A percentile compares a stretch with the other conserved stretches of the same genome.
phyloP scores from a whole-genome alignment of 2,113 vertebrate species.

The Myanophis thanlyinensis region DNA sequence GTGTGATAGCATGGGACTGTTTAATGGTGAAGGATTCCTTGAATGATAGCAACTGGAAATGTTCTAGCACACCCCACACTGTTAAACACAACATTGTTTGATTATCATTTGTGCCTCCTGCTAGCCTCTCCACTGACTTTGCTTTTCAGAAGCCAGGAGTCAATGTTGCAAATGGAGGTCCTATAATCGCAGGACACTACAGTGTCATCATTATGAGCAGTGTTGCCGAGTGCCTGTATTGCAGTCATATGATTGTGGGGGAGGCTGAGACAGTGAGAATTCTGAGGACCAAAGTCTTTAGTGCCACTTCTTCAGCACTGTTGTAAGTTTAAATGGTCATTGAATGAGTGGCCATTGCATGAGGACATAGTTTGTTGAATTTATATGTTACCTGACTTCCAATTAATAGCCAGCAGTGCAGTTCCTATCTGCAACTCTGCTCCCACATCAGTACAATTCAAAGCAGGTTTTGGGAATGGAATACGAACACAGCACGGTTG shows the following conservation, averaged over 20 bases:
- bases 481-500: background rate
- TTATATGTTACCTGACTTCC: background rate
- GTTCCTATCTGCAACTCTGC: background rate
- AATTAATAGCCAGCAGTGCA: background rate
- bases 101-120: background rate
- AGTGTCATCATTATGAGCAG: background rate
- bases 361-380: background rate
- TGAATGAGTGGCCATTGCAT: background rate
- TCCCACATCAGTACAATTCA: background rate
- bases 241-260: background rate
- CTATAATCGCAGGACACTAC: too few relatives aligned
- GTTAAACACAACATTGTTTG: background rate
- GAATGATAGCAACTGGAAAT: background rate
- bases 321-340: background rate
- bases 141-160: background rate
- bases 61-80: background rate
- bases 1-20: background rate
- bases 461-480: background rate
- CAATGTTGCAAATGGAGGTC: background rate
- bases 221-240: background rate
- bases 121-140: background rate
- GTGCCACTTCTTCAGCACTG: background rate
- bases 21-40: background rate
- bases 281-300: background rate
- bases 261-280: background rate